These are phyloP conservation scores for Sebastes iracundus DNA, from an alignment of 2,797 vertebrate genomes.

Conservation along the genomic window DNA sequence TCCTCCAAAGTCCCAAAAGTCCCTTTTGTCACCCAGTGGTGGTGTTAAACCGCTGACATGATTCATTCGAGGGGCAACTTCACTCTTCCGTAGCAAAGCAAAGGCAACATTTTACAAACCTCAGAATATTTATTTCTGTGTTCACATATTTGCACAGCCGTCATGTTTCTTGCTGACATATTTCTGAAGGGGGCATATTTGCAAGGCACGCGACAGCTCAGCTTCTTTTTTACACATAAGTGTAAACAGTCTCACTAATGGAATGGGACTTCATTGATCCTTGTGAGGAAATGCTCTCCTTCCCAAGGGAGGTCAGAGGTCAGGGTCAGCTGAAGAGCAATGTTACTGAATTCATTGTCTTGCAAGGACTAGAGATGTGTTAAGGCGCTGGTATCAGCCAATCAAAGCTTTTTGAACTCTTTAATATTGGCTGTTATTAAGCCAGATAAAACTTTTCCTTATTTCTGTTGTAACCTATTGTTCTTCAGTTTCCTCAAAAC, in stretches of 20 bases:
- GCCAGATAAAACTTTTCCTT: background rate
- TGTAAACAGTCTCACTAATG: conserved; percentile 7
- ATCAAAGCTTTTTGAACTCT: background rate
- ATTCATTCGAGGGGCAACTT: background rate
- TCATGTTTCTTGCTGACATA: background rate
- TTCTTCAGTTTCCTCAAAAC: background rate
- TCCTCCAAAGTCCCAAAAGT: conserved; percentile 1
- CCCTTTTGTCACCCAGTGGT: background rate
- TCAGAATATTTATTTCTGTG: background rate
- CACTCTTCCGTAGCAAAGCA: background rate
- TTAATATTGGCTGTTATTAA: background rate
- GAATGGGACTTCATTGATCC: conserved; percentile 28
- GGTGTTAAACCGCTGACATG: background rate
- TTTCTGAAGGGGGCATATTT: background rate
- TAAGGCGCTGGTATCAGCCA: background rate
- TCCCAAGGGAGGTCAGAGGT: conserved; percentile 14
- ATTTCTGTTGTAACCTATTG: background rate
- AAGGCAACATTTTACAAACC: background rate
- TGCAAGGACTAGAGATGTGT: background rate
- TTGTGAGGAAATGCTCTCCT: background rate
- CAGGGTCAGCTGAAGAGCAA: conserved; percentile 5
- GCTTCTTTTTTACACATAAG: conserved; percentile 11
- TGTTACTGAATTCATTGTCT: no score
- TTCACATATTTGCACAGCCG: background rate
- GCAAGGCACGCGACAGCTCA: background rate